Evolutionary conservation across 2,888 invertebrate species (phyloP), one percentile per base, ranked within the genome.

Genomic region (Monopis laevigella): DNA sequence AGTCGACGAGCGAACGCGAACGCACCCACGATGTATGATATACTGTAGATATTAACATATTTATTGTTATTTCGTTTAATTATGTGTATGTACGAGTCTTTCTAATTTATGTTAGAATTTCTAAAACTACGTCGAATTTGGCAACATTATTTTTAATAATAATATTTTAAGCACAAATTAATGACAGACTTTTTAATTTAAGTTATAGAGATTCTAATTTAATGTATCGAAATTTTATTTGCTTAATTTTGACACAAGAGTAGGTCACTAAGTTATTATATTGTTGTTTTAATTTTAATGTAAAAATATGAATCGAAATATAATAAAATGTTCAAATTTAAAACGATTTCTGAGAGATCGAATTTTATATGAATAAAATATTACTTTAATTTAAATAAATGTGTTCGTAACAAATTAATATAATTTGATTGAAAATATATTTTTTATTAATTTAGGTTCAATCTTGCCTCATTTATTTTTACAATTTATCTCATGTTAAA

Each of bases 281-380:
- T 21, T 7, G 5, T 21, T 5, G 5, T 21, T 21, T 21, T 21
- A 21, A 21, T 21, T 21, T 21, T 30, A 13, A 34, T 42, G 39
- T 43, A 47, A 43, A 49, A 45, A 43, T 44, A 40, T 34, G 40
- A 38, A 43, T 41, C 53, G 48, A 53, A 52, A 53, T 51, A 53
- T 49, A 52, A 48, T 49, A 50, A 46, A 55, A 54, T 61, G 50
- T 55, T 58, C 53, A 45, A 57, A 57, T 56, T 56, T 46, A 53
- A 55, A 51, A 46, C 54, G 65, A 72, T 67, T 70, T 71, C 67
- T 65, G 61, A 57, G 69, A 69, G 70, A 70, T 58, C 72, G 51
- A 47, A 45, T 54, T 51, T 55, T 62, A 5, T 28, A 28, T 7
- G 59, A 62, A 55, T 62, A 56, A 56, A 61, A 51, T 55, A 43